phyloP scores from a whole-genome alignment of 2,113 vertebrate genomes.

The Prionailurus bengalensis region DNA sequence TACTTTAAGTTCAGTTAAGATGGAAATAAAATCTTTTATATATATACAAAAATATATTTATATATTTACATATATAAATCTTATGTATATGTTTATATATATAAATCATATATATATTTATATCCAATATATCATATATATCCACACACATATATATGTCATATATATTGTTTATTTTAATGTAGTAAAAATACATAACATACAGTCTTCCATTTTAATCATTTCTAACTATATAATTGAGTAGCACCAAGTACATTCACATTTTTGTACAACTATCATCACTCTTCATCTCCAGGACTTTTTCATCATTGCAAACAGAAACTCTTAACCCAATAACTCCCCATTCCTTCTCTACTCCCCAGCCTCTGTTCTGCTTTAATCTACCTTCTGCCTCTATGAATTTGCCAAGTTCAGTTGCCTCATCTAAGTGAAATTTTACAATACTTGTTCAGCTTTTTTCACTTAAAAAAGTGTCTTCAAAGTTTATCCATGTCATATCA shows the following conservation, averaged over 20 bases:
- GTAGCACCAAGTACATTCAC: background rate
- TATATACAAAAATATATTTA: background rate
- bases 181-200: background rate
- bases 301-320: background rate
- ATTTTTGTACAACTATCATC: background rate
- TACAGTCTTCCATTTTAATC: background rate
- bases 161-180: background rate
- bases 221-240: background rate
- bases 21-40: background rate
- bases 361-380: background rate
- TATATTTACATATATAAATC: background rate
- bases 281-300: background rate
- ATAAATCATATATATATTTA: background rate
- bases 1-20: background rate
- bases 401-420: background rate
- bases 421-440: background rate
- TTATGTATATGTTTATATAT: background rate
- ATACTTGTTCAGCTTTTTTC: background rate
- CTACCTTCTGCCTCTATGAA: background rate
- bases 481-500: background rate
- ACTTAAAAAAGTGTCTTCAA: background rate
- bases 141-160: background rate
- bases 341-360: background rate
- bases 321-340: background rate
- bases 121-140: background rate